Percentiles rank a stretch among this genome's conserved stretches.
phyloP scores from a whole-genome alignment of 2,797 vertebrate genomes.

The Poecilia velifera region DNA sequence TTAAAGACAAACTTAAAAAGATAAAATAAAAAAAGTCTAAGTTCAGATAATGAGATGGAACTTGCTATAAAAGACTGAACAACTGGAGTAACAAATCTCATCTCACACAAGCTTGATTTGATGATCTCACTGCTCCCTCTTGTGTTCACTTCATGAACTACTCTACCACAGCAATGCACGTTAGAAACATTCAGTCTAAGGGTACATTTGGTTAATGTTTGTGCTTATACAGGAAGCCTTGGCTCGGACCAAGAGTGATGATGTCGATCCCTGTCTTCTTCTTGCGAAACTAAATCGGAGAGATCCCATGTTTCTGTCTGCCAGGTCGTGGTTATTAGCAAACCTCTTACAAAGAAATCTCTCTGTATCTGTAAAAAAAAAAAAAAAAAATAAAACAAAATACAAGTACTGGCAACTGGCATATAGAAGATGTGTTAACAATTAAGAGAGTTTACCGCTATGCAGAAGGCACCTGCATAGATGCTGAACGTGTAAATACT shows the following conservation, averaged over 20 bases:
- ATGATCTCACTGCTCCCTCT: neutral
- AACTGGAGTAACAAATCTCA: neutral
- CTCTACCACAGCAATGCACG: neutral
- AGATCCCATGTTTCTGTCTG: constrained; percentile 53
- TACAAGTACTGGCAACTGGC: constrained; percentile 16
- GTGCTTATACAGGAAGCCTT: neutral
- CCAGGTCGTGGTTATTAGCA: constrained; percentile 21
- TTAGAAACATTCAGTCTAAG: neutral
- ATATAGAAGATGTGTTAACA: constrained; percentile 14
- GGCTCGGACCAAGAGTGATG: constrained; percentile 1
- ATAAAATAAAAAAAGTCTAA: neutral
- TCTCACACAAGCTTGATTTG: neutral
- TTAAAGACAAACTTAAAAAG: neutral
- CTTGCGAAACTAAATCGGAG: constrained; percentile 13
- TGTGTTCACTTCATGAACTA: neutral
- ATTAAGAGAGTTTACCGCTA: constrained; percentile 16
- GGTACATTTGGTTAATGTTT: neutral
- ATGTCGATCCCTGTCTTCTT: neutral
- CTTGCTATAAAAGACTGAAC: neutral
- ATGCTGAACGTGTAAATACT: constrained; percentile 32
- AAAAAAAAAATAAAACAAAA: neutral
- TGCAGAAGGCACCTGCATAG: constrained; percentile 26
- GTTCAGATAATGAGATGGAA: neutral
- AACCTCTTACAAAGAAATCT: constrained; percentile 4
- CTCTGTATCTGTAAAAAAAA: neutral